phyloP scores from a whole-genome alignment of 2,888 invertebrate genomes.

The Acanthosoma haemorrhoidale region DNA sequence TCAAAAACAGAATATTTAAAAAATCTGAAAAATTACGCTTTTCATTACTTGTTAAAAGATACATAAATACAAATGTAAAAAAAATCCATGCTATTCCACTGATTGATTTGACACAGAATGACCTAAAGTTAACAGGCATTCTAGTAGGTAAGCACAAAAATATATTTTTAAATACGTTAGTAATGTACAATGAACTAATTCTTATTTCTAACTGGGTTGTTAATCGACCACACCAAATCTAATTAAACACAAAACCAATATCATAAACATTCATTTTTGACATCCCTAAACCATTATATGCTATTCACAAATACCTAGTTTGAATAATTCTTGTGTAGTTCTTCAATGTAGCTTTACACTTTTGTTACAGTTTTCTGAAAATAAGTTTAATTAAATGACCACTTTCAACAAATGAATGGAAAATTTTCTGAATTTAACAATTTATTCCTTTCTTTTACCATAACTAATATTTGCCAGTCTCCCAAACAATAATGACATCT shows the following conservation, averaged over 20 bases:
- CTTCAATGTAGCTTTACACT: slow-evolving; percentile 7
- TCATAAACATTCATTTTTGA: not conserved
- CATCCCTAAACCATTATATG: not conserved
- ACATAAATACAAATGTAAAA: no score
- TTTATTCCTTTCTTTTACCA: no score
- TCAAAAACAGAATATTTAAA: no score
- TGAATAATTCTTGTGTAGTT: not conserved
- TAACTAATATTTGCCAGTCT: no score
- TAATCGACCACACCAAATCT: not conserved
- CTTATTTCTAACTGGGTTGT: not conserved
- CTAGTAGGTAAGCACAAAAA: not conserved
- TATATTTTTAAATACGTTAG: no score
- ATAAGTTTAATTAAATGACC: not conserved
- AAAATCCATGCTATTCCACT: no score
- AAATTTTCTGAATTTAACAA: not conserved
- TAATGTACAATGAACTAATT: not conserved
- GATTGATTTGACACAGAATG: not conserved
- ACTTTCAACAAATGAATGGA: not conserved
- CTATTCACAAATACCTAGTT: not conserved
- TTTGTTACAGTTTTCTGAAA: slow-evolving; percentile 24
- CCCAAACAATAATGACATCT: no score
- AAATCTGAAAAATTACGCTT: no score
- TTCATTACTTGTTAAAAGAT: no score
- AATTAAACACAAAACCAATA: not conserved
- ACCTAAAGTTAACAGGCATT: not conserved